These are phyloP conservation scores for Chrysotoxum bicinctum DNA, from an alignment of 2,888 invertebrate genomes.

Conservation along the genomic window DNA sequence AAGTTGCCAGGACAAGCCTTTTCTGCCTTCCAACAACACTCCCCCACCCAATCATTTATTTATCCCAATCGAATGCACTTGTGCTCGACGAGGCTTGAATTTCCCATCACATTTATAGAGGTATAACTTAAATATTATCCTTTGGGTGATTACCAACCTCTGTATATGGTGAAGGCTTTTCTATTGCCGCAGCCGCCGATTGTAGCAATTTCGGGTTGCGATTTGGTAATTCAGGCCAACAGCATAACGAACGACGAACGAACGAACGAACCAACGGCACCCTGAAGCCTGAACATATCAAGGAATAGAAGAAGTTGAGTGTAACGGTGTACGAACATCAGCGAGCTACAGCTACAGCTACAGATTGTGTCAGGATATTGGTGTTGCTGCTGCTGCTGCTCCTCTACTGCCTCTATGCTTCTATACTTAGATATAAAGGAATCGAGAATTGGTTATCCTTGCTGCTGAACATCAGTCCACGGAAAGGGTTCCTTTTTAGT, in stretches of 20 bases:
- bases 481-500: constrained; percentile 72
- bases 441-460: constrained; percentile 58
- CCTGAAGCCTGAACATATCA: constrained; percentile 11
- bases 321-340: constrained; percentile 18
- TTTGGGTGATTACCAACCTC: constrained; percentile 53
- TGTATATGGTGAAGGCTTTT: constrained; percentile 23
- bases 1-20: constrained; percentile 20
- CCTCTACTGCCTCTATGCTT: constrained; percentile 4
- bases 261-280: constrained; percentile 12
- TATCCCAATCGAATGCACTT: constrained; percentile 64
- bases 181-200: constrained; percentile 46
- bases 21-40: neutral
- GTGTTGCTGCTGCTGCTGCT: constrained; percentile 47
- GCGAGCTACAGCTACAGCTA: constrained; percentile 15
- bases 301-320: constrained; percentile 19
- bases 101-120: constrained; percentile 31
- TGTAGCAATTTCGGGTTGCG: constrained; percentile 48
- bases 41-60: constrained; percentile 53
- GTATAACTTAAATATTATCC: constrained; percentile 53
- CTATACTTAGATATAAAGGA: constrained; percentile 25
- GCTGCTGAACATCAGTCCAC: constrained; percentile 51
- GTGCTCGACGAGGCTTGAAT: constrained; percentile 53
- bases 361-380: constrained; percentile 54
- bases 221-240: constrained; percentile 56
- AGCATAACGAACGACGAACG: constrained; percentile 33